Evolutionary conservation across 2,888 invertebrate genomes (phyloP).

Genomic region (Pristionchus arcanus): DNA sequence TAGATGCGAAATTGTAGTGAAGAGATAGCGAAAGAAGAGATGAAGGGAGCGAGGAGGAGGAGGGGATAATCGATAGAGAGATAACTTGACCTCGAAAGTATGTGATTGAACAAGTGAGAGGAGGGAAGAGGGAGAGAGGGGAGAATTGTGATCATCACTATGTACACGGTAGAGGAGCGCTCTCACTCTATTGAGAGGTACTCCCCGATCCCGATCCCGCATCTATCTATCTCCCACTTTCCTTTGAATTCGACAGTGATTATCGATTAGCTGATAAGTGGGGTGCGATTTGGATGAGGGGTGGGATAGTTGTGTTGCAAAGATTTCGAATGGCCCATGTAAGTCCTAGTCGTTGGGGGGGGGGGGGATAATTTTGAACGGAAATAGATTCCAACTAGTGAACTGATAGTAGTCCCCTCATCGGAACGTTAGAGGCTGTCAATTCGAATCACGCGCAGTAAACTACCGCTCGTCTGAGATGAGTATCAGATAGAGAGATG

Average conservation of each 20-base stretch:
- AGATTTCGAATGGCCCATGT: too few species aligned
- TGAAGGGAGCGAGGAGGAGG: background rate
- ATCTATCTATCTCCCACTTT: background rate
- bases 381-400: too few species aligned
- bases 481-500: slow-evolving; percentile 23
- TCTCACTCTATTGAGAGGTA: slow-evolving; percentile 28
- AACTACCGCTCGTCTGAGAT: slow-evolving; percentile 38
- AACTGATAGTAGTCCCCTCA: background rate
- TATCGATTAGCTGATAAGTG: slow-evolving; percentile 18
- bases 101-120: slow-evolving; percentile 54
- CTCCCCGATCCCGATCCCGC: background rate
- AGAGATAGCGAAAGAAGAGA: slow-evolving; percentile 28
- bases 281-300: background rate
- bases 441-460: slow-evolving; percentile 32
- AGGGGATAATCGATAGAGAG: slow-evolving; percentile 53
- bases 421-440: background rate
- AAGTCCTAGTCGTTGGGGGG: too few species aligned
- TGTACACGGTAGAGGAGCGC: background rate
- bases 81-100: slow-evolving; percentile 55
- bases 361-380: too few species aligned
- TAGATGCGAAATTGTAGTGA: slow-evolving; percentile 31
- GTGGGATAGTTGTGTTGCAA: too few species aligned
- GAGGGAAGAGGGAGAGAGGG: background rate
- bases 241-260: background rate
- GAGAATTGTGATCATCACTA: slow-evolving; percentile 33